A percentile compares a stretch with the other conserved stretches of the same genome.
These are phyloP conservation scores for Notocelia uddmanniana DNA, from an alignment of 2,888 invertebrate genomes.

Conservation along the genomic window DNA sequence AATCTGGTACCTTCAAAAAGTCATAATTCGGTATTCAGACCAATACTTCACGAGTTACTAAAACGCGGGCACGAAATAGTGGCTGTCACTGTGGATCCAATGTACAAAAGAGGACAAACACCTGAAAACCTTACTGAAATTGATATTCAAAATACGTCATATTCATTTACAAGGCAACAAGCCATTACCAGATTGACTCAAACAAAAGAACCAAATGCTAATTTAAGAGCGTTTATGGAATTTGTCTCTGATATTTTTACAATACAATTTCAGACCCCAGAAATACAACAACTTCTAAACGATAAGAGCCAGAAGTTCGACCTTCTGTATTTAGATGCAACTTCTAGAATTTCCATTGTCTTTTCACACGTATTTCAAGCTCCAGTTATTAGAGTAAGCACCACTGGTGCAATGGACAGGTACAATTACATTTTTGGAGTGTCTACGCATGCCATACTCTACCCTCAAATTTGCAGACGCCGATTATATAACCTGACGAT, in stretches of 20 bases:
- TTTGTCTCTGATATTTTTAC: not conserved
- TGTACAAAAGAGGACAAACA: not conserved
- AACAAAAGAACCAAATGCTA: not conserved
- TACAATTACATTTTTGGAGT: conserved; percentile 34
- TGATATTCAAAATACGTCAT: conserved; percentile 47
- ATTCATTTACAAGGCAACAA: conserved; percentile 18
- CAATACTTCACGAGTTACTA: conserved; percentile 55
- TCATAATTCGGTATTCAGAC: conserved; percentile 55
- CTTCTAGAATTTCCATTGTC: not conserved
- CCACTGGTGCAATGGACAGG: not conserved
- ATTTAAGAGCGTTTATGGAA: conserved; percentile 5
- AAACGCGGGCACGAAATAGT: conserved; percentile 60
- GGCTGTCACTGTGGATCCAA: conserved; percentile 56
- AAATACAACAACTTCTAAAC: conserved; percentile 16
- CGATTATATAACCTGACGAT: conserved; percentile 23
- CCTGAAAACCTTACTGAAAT: conserved; percentile 57
- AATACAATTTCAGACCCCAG: conserved; percentile 12
- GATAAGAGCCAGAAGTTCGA: conserved; percentile 31
- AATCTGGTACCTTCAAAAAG: conserved; percentile 55
- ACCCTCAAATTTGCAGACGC: conserved; percentile 9
- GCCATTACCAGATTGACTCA: not conserved
- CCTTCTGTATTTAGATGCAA: conserved; percentile 23
- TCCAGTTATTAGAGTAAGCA: conserved; percentile 28
- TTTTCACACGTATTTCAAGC: conserved; percentile 28
- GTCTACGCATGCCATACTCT: conserved; percentile 28